Evolutionary conservation across 2,797 vertebrate genomes (phyloP).

Genomic region (Cyclopterus lumpus): DNA sequence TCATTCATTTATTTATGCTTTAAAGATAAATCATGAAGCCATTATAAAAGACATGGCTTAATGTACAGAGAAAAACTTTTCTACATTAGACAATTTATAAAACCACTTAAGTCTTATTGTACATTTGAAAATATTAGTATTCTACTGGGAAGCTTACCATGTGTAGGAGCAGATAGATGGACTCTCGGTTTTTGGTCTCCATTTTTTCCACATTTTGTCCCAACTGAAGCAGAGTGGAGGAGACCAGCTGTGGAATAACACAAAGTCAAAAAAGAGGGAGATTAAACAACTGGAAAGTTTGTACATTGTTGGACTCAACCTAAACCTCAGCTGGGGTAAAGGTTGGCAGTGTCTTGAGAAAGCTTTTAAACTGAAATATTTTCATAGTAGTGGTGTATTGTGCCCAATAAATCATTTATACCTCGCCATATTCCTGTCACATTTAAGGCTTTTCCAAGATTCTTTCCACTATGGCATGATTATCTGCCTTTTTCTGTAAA

Average conservation of each 20-base stretch:
- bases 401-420: slow-evolving; percentile 18
- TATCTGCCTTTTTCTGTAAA: background rate
- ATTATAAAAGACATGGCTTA: slow-evolving; percentile 23
- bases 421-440: background rate
- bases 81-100: slow-evolving; percentile 13
- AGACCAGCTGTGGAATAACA: slow-evolving; percentile 86
- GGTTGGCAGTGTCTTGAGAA: slow-evolving; percentile 56
- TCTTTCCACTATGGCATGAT: background rate
- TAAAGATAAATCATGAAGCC: slow-evolving; percentile 23
- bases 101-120: background rate
- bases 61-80: slow-evolving; percentile 28
- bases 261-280: slow-evolving; percentile 16
- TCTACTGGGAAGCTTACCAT: slow-evolving; percentile 80
- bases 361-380: slow-evolving; percentile 30
- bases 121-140: background rate
- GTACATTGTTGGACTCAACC: slow-evolving; percentile 22
- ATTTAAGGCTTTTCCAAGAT: background rate
- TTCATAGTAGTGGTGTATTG: background rate
- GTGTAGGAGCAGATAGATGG: slow-evolving; percentile 91
- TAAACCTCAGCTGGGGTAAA: slow-evolving; percentile 28
- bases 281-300: slow-evolving; percentile 52
- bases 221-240: slow-evolving; percentile 90
- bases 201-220: slow-evolving; percentile 89
- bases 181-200: slow-evolving; percentile 90
- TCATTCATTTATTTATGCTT: slow-evolving; percentile 8